Evolutionary conservation across 1,140 invertebrate species (phyloP).

Genomic region (Ericerus pela): DNA sequence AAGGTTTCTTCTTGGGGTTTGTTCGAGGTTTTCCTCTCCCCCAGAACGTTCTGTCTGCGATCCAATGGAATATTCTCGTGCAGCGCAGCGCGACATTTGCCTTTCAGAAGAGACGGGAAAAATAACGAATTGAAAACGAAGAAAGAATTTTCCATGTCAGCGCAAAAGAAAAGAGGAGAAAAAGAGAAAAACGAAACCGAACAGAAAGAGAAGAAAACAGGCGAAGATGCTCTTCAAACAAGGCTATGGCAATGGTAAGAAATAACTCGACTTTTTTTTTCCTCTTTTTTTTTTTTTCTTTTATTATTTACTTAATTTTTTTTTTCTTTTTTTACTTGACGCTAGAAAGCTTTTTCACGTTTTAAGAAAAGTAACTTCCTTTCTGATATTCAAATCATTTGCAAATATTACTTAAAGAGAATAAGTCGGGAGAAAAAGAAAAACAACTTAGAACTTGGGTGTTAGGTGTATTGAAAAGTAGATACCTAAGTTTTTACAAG

Average conservation of each 20-base stretch:
- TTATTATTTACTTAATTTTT: background rate
- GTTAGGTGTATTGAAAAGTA: constrained; percentile 11
- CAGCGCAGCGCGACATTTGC: constrained; percentile 5
- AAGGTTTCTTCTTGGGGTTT: too few species aligned
- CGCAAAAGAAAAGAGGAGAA: too few species aligned
- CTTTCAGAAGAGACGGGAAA: constrained; percentile 2
- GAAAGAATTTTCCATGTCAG: background rate
- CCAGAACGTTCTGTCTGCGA: too few species aligned
- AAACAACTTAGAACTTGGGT: constrained; percentile 9
- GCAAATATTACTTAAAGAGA: constrained; percentile 12
- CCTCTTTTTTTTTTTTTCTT: background rate
- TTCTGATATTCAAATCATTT: constrained; percentile 12
- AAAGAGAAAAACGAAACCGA: background rate
- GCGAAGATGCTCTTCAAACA: constrained; percentile 1
- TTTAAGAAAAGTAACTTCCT: constrained; percentile 8
- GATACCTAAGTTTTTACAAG: constrained; percentile 9
- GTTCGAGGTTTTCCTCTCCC: too few species aligned
- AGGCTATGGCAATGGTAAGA: background rate
- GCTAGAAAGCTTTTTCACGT: constrained; percentile 5
- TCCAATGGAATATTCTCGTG: too few species aligned
- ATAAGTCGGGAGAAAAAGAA: constrained; percentile 6
- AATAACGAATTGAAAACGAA: background rate
- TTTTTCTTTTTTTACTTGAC: background rate
- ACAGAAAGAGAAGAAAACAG: background rate
- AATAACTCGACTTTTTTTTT: background rate